A percentile compares a stretch with the other conserved stretches of the same genome.
Conservation (phyloP, 1,140 invertebrate species). For the Drosophila tani region DNA sequence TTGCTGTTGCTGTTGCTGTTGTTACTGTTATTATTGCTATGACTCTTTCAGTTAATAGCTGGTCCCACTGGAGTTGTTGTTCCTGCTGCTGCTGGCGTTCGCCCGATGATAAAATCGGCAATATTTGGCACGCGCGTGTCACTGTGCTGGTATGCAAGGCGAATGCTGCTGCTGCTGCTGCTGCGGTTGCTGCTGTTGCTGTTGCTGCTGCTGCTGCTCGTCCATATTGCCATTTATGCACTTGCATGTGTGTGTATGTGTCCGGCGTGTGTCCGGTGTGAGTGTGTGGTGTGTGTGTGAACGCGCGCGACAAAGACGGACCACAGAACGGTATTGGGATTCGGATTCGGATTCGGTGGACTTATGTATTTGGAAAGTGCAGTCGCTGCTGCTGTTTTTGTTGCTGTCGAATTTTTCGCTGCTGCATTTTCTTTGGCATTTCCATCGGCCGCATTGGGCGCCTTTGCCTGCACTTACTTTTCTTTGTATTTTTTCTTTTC, state of each 20-base stretch:
- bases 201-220: constrained; percentile 65
- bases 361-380: constrained; percentile 54
- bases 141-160: constrained; percentile 53
- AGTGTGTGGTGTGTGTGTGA: constrained; percentile 18
- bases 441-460: constrained; percentile 55
- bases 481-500: constrained; percentile 11
- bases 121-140: constrained; percentile 76
- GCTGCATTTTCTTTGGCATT: constrained; percentile 60
- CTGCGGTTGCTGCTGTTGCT: constrained; percentile 39
- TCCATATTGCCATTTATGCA: constrained; percentile 77
- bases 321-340: constrained; percentile 15
- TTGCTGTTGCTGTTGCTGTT: constrained; percentile 22
- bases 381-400: constrained; percentile 23
- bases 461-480: constrained; percentile 47
- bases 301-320: constrained; percentile 37
- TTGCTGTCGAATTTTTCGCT: constrained; percentile 34
- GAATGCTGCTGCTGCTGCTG: constrained; percentile 65
- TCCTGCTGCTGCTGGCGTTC: constrained; percentile 43
- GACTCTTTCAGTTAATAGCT: constrained; percentile 48
- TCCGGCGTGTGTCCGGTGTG: background rate
- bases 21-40: constrained; percentile 23
- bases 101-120: constrained; percentile 73
- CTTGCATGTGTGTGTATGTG: constrained; percentile 51
- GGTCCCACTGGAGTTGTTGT: constrained; percentile 26
- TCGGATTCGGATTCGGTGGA: constrained; percentile 21